Evolutionary conservation across 2,113 vertebrate species (phyloP).

Genomic region (Prunella fulvescens): DNA sequence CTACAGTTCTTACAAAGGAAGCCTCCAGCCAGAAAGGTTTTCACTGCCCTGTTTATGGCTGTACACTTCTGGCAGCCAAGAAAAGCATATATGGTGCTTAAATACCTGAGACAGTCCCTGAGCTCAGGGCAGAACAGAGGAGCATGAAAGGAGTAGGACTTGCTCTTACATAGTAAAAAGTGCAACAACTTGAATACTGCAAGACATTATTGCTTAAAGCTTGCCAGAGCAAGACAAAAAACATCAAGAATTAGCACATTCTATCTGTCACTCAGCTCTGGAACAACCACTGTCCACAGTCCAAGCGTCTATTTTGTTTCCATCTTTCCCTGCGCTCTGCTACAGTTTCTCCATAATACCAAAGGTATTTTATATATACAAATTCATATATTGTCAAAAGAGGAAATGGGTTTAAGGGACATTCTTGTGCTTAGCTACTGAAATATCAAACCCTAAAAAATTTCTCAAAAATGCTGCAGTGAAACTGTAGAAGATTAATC

Average conservation of each 20-base stretch:
- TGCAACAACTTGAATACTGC: not conserved
- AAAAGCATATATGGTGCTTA: not conserved
- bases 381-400: not conserved
- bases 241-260: not conserved
- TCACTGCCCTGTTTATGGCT: not conserved
- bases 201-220: not conserved
- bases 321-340: not conserved
- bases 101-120: not conserved
- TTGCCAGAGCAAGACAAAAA: not conserved
- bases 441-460: not conserved
- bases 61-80: rapidly evolving
- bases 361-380: not conserved
- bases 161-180: not conserved
- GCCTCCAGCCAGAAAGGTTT: not conserved
- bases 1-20: not conserved
- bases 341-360: not conserved
- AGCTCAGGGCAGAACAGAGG: not conserved
- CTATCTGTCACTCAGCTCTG: not conserved
- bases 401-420: not conserved
- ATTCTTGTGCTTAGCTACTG: not conserved
- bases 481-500: not conserved
- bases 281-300: not conserved
- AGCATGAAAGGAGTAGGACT: not conserved
- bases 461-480: not conserved
- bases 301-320: rapidly evolving